A percentile compares a stretch with the other conserved stretches of the same genome.
Evolutionary conservation across 2,797 vertebrate genomes (phyloP).

Genomic region (Cyprinodon diabolis): DNA sequence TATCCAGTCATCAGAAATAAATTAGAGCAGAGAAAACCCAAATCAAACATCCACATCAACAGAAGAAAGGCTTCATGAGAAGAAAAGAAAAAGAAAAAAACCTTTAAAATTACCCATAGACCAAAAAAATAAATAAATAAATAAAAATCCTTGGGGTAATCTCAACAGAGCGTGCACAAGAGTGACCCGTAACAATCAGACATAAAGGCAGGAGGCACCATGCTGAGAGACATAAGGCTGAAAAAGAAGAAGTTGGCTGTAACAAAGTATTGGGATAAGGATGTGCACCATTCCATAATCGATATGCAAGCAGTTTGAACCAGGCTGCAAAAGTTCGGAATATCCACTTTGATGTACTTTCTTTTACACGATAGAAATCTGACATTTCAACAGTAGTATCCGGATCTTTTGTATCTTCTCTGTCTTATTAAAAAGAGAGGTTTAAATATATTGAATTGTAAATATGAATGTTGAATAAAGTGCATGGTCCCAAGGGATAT

Average conservation of each 20-base stretch:
- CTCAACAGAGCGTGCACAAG: background rate
- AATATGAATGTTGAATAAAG: slow-evolving; percentile 16
- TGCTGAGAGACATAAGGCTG: no score
- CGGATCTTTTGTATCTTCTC: background rate
- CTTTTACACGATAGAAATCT: background rate
- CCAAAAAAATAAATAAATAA: background rate
- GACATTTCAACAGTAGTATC: background rate
- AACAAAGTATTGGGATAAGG: background rate
- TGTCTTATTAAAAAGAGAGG: slow-evolving; percentile 34
- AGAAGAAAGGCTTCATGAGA: background rate
- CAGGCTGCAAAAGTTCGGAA: background rate
- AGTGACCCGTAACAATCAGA: background rate
- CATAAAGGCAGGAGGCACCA: background rate
- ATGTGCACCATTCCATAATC: background rate
- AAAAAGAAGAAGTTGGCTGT: background rate
- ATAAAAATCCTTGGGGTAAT: background rate
- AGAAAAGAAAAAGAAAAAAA: background rate
- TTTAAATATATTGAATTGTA: slow-evolving; percentile 32
- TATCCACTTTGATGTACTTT: background rate
- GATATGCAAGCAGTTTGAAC: background rate
- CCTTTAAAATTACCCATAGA: background rate
- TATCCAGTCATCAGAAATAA: background rate
- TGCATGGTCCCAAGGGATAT: slow-evolving; percentile 52
- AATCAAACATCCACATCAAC: background rate
- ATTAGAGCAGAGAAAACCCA: background rate